Percentiles rank a stretch among this genome's conserved stretches.
Evolutionary conservation across 2,797 vertebrate genomes (phyloP).

Genomic region (Onychomys arenicola): DNA sequence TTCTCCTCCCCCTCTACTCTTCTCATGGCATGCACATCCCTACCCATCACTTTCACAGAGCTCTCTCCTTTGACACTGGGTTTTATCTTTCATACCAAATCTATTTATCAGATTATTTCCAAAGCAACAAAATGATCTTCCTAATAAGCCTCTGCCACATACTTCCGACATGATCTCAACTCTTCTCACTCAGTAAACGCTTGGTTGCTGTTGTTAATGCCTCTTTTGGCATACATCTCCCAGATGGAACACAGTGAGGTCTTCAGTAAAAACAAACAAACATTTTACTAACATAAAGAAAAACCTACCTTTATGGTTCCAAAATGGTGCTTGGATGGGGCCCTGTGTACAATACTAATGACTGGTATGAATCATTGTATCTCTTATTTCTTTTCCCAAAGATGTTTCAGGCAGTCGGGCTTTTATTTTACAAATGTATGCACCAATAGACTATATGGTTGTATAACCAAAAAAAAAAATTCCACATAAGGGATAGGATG

Average conservation of each 20-base stretch:
- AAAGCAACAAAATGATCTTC: slow-evolving; percentile 53
- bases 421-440: slow-evolving; percentile 47
- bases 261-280: slow-evolving; percentile 13
- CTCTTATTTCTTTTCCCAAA: slow-evolving; percentile 60
- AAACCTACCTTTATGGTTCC: slow-evolving; percentile 36
- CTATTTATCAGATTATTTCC: slow-evolving; percentile 59
- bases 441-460: background rate
- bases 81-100: slow-evolving; percentile 6
- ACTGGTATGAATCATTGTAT: background rate
- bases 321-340: background rate
- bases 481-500: slow-evolving; percentile 5
- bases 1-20: background rate
- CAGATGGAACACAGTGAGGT: background rate
- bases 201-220: background rate
- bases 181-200: slow-evolving; percentile 40
- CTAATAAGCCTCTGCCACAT: background rate
- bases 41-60: background rate
- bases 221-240: slow-evolving; percentile 1
- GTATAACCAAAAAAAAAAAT: background rate
- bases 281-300: slow-evolving; percentile 55
- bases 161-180: slow-evolving; percentile 5
- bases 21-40: background rate
- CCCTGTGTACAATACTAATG: slow-evolving; percentile 17
- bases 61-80: background rate
- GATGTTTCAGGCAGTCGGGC: background rate